Evolutionary conservation across 2,797 vertebrate species (phyloP), one percentile per base, ranked within the genome.

Genomic region (Bradypodion ventrale): DNA sequence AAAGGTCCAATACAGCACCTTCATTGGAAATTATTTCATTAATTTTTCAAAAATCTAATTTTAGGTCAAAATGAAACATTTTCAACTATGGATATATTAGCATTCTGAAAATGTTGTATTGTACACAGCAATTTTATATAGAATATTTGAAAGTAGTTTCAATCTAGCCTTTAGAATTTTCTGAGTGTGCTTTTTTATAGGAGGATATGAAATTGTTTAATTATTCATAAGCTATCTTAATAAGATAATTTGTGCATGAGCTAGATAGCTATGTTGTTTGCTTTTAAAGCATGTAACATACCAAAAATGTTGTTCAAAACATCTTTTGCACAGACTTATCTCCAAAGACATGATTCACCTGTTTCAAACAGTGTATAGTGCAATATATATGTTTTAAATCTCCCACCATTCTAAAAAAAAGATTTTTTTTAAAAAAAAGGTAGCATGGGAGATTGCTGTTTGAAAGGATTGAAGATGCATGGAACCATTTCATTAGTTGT

Each of bases 1-100:
- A n/a, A n/a, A n/a, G 98, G 97, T 97, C 96, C 96, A 97, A 93
- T 95, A 94, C 95, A 97, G 96, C 97, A 97, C 97, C 97, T 89
- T 56, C 97, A 97, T 96, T 96, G 96, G 93, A 96, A 94, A 94
- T 97, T 97, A 97, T 97, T 97, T 29, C 29, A 25, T 97, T 95
- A 97, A 96, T 94, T 93, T 96, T 95, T 96, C 94, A 93, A 90
- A 95, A 95, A 95, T 96, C 96, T 95, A 95, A 90, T 91, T 87
- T 92, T 73, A 86, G 91, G 88, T 94, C 90, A 90, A 89, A 59
- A 78, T 95, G 94, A 92, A 89, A 95, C 92, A 95, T 94, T 92
- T 92, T 92, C 93, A 95, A 93, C 95, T 77, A 95, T 93, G 94
- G 37, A 32, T 68, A 95, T 46, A 25, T 62, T 44, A 27, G 15